Evolutionary conservation across 2,888 invertebrate species (phyloP).

Genomic region (Metopia argyrocephala): DNA sequence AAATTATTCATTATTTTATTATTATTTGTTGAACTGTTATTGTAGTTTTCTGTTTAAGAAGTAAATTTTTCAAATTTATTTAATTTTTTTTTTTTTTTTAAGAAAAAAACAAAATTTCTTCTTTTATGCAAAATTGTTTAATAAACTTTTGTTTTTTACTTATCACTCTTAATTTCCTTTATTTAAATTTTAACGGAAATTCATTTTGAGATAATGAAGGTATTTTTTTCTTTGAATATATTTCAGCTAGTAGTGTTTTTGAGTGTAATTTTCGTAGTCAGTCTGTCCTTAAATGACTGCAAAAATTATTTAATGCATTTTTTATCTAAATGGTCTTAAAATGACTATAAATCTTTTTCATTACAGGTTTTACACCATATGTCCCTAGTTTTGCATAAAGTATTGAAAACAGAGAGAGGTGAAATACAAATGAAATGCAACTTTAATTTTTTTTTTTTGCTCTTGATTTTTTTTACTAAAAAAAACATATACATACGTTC

Average conservation of each 20-base stretch:
- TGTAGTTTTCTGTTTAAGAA: too few species aligned
- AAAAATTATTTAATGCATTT: slow-evolving; percentile 55
- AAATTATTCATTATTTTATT: too few species aligned
- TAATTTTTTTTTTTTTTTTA: neutral
- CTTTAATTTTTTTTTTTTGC: too few species aligned
- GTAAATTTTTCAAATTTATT: neutral
- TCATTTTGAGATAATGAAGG: neutral
- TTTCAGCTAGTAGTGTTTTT: neutral
- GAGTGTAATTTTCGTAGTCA: slow-evolving; percentile 7
- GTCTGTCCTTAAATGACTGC: neutral
- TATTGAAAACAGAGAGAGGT: too few species aligned
- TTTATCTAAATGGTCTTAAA: slow-evolving; percentile 61
- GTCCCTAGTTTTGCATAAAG: neutral
- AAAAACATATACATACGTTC: too few species aligned
- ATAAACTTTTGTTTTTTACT: too few species aligned
- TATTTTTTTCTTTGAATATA: neutral
- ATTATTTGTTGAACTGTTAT: too few species aligned
- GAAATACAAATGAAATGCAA: too few species aligned
- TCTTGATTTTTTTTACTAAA: too few species aligned
- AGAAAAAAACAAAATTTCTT: neutral
- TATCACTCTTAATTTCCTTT: neutral
- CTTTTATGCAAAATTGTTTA: neutral
- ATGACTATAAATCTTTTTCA: slow-evolving; percentile 56
- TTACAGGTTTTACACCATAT: neutral
- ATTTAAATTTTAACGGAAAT: neutral